Evolutionary conservation across 2,113 vertebrate species (phyloP).

Genomic region (Calidris pugnax): DNA sequence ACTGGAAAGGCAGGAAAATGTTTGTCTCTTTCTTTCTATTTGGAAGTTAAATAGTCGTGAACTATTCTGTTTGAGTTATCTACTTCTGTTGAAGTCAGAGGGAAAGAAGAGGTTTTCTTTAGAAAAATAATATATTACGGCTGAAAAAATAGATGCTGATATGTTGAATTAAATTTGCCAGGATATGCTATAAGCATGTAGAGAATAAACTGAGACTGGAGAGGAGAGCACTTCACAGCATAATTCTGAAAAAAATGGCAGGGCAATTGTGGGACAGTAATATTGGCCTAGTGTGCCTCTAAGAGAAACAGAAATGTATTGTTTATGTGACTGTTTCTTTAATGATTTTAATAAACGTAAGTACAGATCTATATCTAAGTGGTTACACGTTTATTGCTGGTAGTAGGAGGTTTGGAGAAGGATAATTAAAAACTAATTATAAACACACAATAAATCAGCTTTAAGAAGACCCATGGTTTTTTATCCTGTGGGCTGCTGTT

Average conservation of each 20-base stretch:
- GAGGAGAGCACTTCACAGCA: neutral
- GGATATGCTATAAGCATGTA: neutral
- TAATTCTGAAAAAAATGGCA: neutral
- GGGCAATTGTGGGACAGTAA: neutral
- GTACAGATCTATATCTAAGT: neutral
- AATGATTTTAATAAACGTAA: neutral
- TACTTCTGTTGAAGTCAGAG: neutral
- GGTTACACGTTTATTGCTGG: neutral
- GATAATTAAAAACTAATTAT: neutral
- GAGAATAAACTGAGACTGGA: neutral
- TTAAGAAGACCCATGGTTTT: fast-evolving
- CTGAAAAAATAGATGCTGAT: neutral
- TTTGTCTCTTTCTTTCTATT: neutral
- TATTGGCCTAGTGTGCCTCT: neutral
- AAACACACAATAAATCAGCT: neutral
- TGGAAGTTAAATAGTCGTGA: neutral
- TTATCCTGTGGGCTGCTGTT: neutral
- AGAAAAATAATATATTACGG: neutral
- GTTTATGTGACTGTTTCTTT: neutral
- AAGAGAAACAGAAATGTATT: neutral
- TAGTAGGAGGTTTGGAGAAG: neutral
- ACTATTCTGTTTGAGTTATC: neutral
- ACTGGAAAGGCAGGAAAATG: neutral
- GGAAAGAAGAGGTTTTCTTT: neutral
- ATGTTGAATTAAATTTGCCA: neutral